Conservation (phyloP, 1,140 invertebrate genomes). For the Protaetia brevitarsis region DNA sequence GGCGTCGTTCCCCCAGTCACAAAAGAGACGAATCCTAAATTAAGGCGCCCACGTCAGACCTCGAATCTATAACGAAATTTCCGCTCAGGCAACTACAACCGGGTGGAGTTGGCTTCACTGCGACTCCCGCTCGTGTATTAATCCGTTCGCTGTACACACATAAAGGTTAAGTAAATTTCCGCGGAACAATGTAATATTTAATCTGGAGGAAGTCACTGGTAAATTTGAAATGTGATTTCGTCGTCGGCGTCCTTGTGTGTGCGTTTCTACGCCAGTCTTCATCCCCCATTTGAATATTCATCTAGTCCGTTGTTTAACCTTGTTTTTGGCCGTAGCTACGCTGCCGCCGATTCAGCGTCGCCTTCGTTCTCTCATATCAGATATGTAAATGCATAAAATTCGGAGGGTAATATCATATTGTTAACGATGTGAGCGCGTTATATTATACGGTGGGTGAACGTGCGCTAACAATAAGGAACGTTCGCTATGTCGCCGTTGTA, state of each 20-base stretch:
- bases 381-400: slow-evolving; percentile 4
- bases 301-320: not conserved
- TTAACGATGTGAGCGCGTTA: no score
- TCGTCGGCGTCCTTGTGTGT: not conserved
- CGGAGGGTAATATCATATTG: no score
- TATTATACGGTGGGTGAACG: no score
- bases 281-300: not conserved
- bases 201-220: not conserved
- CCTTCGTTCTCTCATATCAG: not conserved
- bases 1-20: no score
- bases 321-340: slow-evolving; percentile 1
- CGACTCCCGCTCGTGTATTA: no score
- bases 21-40: no score
- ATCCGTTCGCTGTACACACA: not conserved
- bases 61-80: no score
- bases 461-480: no score
- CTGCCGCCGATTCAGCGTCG: not conserved
- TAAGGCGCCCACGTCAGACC: no score
- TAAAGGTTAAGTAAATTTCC: slow-evolving; percentile 4
- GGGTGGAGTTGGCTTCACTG: no score
- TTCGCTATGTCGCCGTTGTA: no score
- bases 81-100: no score
- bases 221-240: not conserved
- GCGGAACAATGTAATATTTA: slow-evolving; percentile 4
- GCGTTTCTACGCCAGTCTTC: not conserved